Base-by-base conservation (phyloP, 1,140 invertebrate genomes). In the Ganaspis sp. region DNA sequence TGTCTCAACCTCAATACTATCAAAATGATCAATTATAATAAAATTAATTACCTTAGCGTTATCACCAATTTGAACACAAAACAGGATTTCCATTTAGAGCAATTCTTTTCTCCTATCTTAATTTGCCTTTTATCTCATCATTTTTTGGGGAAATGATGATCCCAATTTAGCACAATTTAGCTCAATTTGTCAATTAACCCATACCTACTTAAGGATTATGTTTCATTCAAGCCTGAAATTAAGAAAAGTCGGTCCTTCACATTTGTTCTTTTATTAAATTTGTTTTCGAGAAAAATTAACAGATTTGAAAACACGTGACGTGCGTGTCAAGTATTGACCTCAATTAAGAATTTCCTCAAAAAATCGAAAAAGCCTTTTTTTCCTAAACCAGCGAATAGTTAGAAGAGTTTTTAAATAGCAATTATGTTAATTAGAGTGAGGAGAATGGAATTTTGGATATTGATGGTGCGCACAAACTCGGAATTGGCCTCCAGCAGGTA, bases 311-410 rank as follows among this genome's bases (percentile, higher is more conserved):
- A 6, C 21, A 64, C 58, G 1, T 64, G 12, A 64, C n/a, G 58
- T 8, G 5, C 23, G 6, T 26, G 8, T 21, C 6, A 21, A 19
- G 53, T 64, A 26, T 3, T 58, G 54, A 34, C 58, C 58, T 64
- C 58, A 64, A 64, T 64, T 34, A 64, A 29, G 58, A 64, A 64
- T 64, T 64, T 64, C 58, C 58, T 64, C 58, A 29, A 64, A 64
- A 64, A 64, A 29, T 21, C 26, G 23, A n/a, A 64, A 64, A 64
- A 1, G 11, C 3, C 8, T 26, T 64, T n/a, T 11, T 58, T 58
- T 9, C 12, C 21, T 9, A 9, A 12, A 12, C 23, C 11, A 26
- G 12, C n/a, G 11, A 15, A 12, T 11, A 2, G 54, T 15, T 26
- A 9, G 5, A n/a, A n/a, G 12, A 17, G 29, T 26, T 4, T 29